Percentiles rank a stretch among this genome's conserved stretches.
phyloP scores from a whole-genome alignment of 2,888 invertebrate species.

The Apodemia hepburni region DNA sequence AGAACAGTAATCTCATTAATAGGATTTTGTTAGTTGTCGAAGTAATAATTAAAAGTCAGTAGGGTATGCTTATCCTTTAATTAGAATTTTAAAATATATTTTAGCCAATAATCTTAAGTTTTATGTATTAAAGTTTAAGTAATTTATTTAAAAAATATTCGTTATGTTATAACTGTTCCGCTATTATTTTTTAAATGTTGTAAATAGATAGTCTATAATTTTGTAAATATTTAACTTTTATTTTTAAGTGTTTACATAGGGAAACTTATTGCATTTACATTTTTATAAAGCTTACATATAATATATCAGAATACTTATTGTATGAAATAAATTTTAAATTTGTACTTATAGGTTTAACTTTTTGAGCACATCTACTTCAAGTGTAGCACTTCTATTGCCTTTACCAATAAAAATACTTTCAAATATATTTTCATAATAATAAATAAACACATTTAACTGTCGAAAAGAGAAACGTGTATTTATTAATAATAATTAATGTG shows the following conservation, averaged over 20 bases:
- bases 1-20: slow-evolving; percentile 19
- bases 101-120: neutral
- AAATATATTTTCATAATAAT: no score
- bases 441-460: no score
- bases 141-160: slow-evolving; percentile 15
- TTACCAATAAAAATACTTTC: no score
- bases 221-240: slow-evolving; percentile 44
- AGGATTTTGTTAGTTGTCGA: neutral
- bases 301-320: neutral
- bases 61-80: neutral
- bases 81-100: neutral
- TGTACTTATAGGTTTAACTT: neutral
- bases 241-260: neutral
- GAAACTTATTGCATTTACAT: slow-evolving; percentile 16
- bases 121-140: slow-evolving; percentile 3
- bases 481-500: no score
- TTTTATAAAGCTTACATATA: slow-evolving; percentile 7
- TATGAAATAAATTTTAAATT: neutral
- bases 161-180: slow-evolving; percentile 21
- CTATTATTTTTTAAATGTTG: slow-evolving; percentile 33
- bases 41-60: neutral
- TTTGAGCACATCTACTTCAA: neutral
- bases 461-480: no score
- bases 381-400: neutral
- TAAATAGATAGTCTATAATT: slow-evolving; percentile 45